phyloP scores from a whole-genome alignment of 1,140 invertebrate genomes.

The Cherax quadricarinatus region DNA sequence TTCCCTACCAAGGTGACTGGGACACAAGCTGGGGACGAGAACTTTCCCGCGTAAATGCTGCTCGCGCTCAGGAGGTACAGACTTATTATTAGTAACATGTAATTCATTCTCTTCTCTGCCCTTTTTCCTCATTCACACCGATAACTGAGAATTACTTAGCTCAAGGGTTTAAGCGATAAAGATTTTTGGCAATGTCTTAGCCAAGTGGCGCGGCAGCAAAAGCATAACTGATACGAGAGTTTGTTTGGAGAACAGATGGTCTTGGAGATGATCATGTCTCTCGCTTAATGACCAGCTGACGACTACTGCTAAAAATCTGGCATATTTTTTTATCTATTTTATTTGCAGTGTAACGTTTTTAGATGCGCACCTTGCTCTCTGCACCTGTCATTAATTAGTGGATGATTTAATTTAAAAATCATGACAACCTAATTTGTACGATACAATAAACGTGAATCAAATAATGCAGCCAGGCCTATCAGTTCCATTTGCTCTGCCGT shows the following conservation, averaged over 20 bases:
- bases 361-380: too few species aligned
- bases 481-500: too few species aligned
- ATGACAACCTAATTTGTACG: too few species aligned
- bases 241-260: neutral
- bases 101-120: neutral
- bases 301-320: neutral
- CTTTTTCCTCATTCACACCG: neutral
- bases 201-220: neutral
- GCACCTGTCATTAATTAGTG: too few species aligned
- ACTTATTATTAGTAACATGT: neutral
- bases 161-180: neutral
- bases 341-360: too few species aligned
- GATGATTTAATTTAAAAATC: too few species aligned
- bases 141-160: neutral
- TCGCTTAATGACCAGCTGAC: neutral
- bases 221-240: neutral
- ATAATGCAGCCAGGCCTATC: too few species aligned
- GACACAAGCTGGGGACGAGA: conserved; percentile 25
- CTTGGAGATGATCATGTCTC: neutral
- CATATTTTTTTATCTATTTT: too few species aligned
- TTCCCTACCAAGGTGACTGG: neutral
- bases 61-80: neutral
- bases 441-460: too few species aligned
- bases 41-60: neutral
- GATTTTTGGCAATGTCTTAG: too few species aligned